Evolutionary conservation across 2,797 vertebrate genomes (phyloP).

Genomic region (Trachops cirrhosus): DNA sequence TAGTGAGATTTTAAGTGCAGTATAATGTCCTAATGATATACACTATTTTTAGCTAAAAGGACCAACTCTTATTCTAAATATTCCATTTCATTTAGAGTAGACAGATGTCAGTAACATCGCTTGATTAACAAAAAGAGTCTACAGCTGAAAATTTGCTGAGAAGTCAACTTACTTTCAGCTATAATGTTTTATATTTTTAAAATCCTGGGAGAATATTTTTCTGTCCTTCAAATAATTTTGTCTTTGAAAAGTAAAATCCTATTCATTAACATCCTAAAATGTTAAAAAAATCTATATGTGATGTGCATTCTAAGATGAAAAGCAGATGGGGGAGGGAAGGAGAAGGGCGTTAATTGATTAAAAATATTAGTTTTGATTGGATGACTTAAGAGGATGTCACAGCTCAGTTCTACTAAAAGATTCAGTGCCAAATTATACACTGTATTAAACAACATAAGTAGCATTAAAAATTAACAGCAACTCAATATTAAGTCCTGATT

Average conservation of each 20-base stretch:
- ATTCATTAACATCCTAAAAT: constrained; percentile 61
- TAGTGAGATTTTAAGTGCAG: constrained; percentile 27
- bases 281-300: constrained; percentile 70
- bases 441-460: constrained; percentile 78
- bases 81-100: constrained; percentile 53
- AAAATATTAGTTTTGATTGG: constrained; percentile 78
- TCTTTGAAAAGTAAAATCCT: constrained; percentile 66
- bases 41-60: constrained; percentile 54
- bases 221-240: not conserved
- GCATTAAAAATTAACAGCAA: constrained; percentile 80
- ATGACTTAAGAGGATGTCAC: constrained; percentile 74
- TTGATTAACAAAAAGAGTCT: constrained; percentile 70
- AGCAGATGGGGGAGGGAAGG: not conserved
- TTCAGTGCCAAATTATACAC: constrained; percentile 78
- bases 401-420: constrained; percentile 77
- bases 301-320: not conserved
- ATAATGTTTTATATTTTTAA: not conserved
- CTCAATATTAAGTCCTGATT: constrained; percentile 73
- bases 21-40: constrained; percentile 51
- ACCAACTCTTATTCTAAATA: constrained; percentile 53
- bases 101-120: constrained; percentile 52
- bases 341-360: constrained; percentile 69
- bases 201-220: constrained; percentile 53
- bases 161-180: not conserved
- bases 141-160: constrained; percentile 37